Evolutionary conservation across 2,888 invertebrate genomes (phyloP), one percentile per base, ranked within the genome.

Genomic region (Lasioglossum oenotherae): DNA sequence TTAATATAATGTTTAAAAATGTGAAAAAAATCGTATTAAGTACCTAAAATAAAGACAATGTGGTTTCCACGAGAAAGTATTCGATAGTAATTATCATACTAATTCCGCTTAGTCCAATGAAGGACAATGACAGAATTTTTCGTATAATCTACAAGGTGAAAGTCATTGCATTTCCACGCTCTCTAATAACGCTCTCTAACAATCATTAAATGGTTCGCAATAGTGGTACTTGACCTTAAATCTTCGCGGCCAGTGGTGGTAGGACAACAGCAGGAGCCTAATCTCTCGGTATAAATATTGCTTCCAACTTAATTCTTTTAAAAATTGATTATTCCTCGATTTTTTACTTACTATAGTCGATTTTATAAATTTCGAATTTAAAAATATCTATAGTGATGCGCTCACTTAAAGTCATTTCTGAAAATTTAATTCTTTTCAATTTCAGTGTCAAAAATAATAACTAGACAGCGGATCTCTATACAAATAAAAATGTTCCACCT

Each of bases 211-310:
- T 23, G 16, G 31, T 41, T 78, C 44, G 73, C 38, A 77, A 41
- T 71, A 80, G 69, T 85, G 76, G 44, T 76, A 73, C 79, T 85
- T 85, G 85, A 85, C 80, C 71, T 82, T 85, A 76, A 79, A 67
- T 64, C 57, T 64, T 16, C 41, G n/a, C 67, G n/a, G 46, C 14
- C 76, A 77, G 23, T 27, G 14, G 14, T 27, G 60, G 27, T 27
- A 77, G 74, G 74, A 46, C 71, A 64, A 49, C 27, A n/a, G 16
- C 14, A 67, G 35, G 27, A 38, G 53, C 14, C n/a, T 80, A 82
- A 85, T 82, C 80, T 60, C 53, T 27, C 27, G 16, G 23, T 23
- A 53, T 53, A 53, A 53, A 19, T 53, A 53, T 19, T 19, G 49
- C 19, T 49, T 53, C 23, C 8, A 23, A 23, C 23, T 23, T 8